Evolutionary conservation across 2,888 invertebrate genomes (phyloP).

Genomic region (Fragum fragum): DNA sequence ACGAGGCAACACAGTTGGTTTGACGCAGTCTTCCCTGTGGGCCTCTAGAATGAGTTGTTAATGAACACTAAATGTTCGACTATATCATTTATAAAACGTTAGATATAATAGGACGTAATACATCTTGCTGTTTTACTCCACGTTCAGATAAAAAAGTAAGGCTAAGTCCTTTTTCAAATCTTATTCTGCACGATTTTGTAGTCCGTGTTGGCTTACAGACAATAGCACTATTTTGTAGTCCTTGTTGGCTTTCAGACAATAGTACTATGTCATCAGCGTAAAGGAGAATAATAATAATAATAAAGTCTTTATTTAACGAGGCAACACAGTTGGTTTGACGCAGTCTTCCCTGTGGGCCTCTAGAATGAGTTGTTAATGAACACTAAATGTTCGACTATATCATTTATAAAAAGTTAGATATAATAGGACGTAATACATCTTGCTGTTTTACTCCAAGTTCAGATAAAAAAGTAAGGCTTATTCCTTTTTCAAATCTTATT

Average conservation of each 20-base stretch:
- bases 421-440: constrained; percentile 16
- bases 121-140: constrained; percentile 21
- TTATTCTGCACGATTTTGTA: no score
- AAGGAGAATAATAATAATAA: no score
- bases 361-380: background rate
- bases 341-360: constrained; percentile 17
- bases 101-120: constrained; percentile 28
- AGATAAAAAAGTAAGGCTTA: constrained; percentile 3
- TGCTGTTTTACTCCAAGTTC: constrained; percentile 17
- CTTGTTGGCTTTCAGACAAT: no score
- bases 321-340: background rate
- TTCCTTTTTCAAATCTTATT: constrained; percentile 29
- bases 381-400: constrained; percentile 20
- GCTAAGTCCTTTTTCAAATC: no score
- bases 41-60: background rate
- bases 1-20: constrained; percentile 15
- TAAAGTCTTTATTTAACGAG: no score
- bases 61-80: background rate
- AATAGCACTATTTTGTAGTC: no score
- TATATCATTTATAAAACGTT: constrained; percentile 33
- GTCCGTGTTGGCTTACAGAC: no score
- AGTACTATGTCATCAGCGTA: no score
- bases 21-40: background rate
- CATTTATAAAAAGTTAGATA: constrained; percentile 37
- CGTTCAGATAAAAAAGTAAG: no score